Evolutionary conservation across 2,797 vertebrate species (phyloP).

Genomic region (Eurystomus glaucurus): DNA sequence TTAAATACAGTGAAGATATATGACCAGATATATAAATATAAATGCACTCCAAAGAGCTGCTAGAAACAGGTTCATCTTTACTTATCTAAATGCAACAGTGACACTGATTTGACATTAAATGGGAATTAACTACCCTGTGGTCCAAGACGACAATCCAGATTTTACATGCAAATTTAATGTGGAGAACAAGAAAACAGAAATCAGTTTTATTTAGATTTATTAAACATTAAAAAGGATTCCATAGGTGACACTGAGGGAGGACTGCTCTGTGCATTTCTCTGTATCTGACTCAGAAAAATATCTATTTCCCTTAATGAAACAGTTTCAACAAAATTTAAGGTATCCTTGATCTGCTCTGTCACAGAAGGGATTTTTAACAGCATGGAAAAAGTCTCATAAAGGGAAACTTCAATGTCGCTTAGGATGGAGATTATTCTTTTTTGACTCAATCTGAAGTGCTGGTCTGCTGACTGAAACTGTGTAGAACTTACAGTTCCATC

Average conservation of each 20-base stretch:
- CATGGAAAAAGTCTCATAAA: neutral
- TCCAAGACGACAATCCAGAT: neutral
- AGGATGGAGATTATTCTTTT: neutral
- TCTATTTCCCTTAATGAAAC: neutral
- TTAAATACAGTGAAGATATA: neutral
- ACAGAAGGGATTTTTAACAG: neutral
- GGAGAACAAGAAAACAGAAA: neutral
- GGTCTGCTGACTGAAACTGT: neutral
- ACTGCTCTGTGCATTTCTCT: neutral
- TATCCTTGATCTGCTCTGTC: neutral
- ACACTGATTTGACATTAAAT: neutral
- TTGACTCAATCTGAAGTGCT: neutral
- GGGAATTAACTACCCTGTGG: neutral
- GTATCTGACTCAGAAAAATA: neutral
- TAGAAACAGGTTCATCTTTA: neutral
- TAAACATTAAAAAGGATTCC: constrained; percentile 3
- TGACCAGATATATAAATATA: neutral
- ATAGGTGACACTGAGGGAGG: neutral
- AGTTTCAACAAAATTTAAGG: neutral
- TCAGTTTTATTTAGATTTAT: neutral
- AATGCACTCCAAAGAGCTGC: neutral
- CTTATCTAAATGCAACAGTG: neutral
- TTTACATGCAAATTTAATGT: neutral
- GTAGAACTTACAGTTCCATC: neutral
- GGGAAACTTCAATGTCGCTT: neutral